Evolutionary conservation across 1,140 invertebrate genomes (phyloP), one percentile per base, ranked within the genome.

Genomic region (Oryzaephilus surinamensis): DNA sequence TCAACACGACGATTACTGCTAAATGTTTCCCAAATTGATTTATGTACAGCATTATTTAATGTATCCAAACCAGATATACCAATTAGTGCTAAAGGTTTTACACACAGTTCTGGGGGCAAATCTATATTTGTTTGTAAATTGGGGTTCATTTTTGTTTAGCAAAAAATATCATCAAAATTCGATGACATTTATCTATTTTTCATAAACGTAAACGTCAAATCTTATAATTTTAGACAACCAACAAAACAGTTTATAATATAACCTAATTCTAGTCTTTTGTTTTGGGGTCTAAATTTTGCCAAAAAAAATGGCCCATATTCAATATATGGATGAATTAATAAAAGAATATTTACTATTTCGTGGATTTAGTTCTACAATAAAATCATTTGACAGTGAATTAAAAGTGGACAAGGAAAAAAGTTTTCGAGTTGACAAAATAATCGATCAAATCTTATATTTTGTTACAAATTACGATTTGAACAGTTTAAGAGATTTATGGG

Each of bases 361-460:
- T 55, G 90, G 92, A n/a, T 92, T 94, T 61, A 79, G 77, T 24
- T 69, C 76, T 11, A 84, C 88, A 1, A 64, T 92, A n/a, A 89
- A 85, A 68, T 68, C 77, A 14, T 84, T 95, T 54, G 91, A 95
- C 52, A 66, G 70, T 42, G 92, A 96, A 63, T 65, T 92, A 32
- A 92, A 89, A 65, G 70, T 72, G 21, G 91, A 95, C 56, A 92
- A 90, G 68, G 90, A 92, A 58, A 91, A 88, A 67, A 84, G 85
- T 32, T 91, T 94, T 59, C 70, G 88, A 56, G 86, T 87, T 3
- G 91, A 95, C 55, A 83, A 85, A 69, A 85, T 95, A 48, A 73
- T 93, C 2, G 91, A 96, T 43, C 85, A 91, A 63, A 70, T 96
- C 29, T 69, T 84, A 53, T 72, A 77, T 30, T 81, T 77, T 41